A percentile compares a stretch with the other conserved stretches of the same genome.
Conservation (phyloP, 2,797 vertebrate genomes). For the Helostoma temminkii region DNA sequence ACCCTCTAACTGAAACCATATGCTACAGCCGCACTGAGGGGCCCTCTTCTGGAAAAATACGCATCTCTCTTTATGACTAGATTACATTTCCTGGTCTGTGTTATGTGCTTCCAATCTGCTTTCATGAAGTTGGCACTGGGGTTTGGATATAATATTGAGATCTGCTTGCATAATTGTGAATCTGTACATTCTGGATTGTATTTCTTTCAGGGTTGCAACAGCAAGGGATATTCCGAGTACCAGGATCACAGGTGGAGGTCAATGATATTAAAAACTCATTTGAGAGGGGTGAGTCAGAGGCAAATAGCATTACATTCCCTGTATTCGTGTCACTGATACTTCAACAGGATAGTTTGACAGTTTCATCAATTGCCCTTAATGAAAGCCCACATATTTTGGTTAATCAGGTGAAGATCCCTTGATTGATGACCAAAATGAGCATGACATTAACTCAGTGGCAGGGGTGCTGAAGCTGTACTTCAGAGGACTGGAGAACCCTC, state of each 20-base stretch:
- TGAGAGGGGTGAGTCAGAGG: slow-evolving; percentile 91
- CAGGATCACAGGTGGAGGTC: slow-evolving; percentile 98
- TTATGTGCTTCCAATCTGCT: slow-evolving; percentile 65
- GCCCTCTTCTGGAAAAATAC: slow-evolving; percentile 68
- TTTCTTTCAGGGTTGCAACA: slow-evolving; percentile 91
- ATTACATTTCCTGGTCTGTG: slow-evolving; percentile 78
- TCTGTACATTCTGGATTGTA: slow-evolving; percentile 39
- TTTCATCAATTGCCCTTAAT: neutral
- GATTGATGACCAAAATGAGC: slow-evolving; percentile 94
- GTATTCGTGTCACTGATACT: neutral
- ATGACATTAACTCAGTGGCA: slow-evolving; percentile 97
- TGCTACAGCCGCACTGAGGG: slow-evolving; percentile 71
- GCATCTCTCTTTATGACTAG: slow-evolving; percentile 73
- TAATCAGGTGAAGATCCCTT: slow-evolving; percentile 95
- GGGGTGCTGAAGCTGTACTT: slow-evolving; percentile 99
- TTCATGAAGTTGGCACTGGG: slow-evolving; percentile 55
- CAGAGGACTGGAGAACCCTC: slow-evolving; percentile 96
- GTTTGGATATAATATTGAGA: slow-evolving; percentile 48
- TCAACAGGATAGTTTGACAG: neutral
- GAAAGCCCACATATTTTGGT: slow-evolving; percentile 5
- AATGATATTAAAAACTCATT: slow-evolving; percentile 99
- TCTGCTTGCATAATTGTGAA: slow-evolving; percentile 22
- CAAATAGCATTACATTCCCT: neutral
- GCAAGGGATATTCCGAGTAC: slow-evolving; percentile 97
- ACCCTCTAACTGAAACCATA: slow-evolving; percentile 79